phyloP scores from a whole-genome alignment of 30 jellyfish, hydroid and myxozoan genomes.

The Catostylus mosaicus region DNA sequence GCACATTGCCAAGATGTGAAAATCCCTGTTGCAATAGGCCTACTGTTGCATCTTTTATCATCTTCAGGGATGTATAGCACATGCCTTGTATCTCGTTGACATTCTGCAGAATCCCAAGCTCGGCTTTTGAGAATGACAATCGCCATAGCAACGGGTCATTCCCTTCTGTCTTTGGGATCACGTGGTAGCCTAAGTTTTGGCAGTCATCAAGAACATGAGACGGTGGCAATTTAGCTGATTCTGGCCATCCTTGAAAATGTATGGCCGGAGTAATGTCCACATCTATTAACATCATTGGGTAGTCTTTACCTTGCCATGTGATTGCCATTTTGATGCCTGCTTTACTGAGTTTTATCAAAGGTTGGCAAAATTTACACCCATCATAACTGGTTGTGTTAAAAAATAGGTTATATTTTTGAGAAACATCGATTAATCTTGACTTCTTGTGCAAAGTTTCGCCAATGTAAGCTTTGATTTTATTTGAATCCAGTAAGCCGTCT shows the following conservation, averaged over 20 bases:
- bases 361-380: conserved; percentile 16
- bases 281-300: conserved; percentile 6
- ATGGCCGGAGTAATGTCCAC: conserved; percentile 26
- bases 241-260: conserved; percentile 13
- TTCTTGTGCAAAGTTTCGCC: neutral
- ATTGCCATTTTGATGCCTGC: conserved; percentile 27
- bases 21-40: neutral
- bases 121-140: conserved; percentile 60
- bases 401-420: neutral
- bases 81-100: conserved; percentile 26
- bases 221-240: conserved; percentile 7
- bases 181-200: conserved; percentile 17
- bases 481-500: conserved; percentile 28
- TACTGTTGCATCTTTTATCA: conserved; percentile 6
- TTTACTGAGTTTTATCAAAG: conserved; percentile 3
- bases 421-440: neutral
- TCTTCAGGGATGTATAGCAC: conserved; percentile 25
- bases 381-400: conserved; percentile 23
- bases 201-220: conserved; percentile 7
- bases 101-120: conserved; percentile 14
- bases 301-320: conserved; percentile 14
- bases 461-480: neutral
- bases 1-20: conserved; percentile 31
- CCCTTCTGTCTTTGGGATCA: conserved; percentile 23
- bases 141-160: conserved; percentile 49